Evolutionary conservation across 2,797 vertebrate genomes (phyloP), one percentile per base, ranked within the genome.

Genomic region (Falco biarmicus): DNA sequence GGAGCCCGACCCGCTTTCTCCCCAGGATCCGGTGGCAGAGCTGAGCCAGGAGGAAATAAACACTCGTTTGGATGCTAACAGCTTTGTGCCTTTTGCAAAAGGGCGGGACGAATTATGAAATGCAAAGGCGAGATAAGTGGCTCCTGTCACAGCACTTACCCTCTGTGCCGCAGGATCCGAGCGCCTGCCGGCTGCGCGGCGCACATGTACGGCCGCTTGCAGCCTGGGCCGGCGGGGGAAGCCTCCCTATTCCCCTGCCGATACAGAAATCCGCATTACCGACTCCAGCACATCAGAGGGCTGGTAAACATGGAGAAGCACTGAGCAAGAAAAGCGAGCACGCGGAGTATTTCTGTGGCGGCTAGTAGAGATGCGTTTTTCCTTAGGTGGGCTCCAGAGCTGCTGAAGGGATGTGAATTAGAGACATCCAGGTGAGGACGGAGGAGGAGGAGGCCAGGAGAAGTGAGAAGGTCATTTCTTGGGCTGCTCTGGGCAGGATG

Each of bases 101-200:
- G 86, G 84, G 74, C 78, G 70, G 81, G 84, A 92, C 95, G 90
- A 95, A 94, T 96, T 95, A 95, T 92, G 90, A 89, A 97, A 93
- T 31, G 84, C 77, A 66, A 87, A 89, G 83, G 63, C 14, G 5
- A 87, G 91, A 57, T 51, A 83, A 95, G 93, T 66, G 79, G 89
- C 39, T 77, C 43, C 84, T 37, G 91, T 63, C 94, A 91, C 65
- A 45, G 77, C 87, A 21, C 91, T 95, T 14, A 41, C 79, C 53
- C 90, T 75, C 61, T 0, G 13, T 34, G 69, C 82, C 0, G 79
- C 87, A 73, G 87, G 64, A 63, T 51, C 64, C 21, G 1, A 43
- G 82, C 1, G 7, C 53, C 66, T 54, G 78, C 81, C 0, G 17
- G 84, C 66, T 32, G 59, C 0, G 16, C 2, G 17, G 84, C 20